A percentile compares a stretch with the other conserved stretches of the same genome.
Evolutionary conservation across 2,797 vertebrate species (phyloP).

Genomic region (Mormyrops attenuatus): DNA sequence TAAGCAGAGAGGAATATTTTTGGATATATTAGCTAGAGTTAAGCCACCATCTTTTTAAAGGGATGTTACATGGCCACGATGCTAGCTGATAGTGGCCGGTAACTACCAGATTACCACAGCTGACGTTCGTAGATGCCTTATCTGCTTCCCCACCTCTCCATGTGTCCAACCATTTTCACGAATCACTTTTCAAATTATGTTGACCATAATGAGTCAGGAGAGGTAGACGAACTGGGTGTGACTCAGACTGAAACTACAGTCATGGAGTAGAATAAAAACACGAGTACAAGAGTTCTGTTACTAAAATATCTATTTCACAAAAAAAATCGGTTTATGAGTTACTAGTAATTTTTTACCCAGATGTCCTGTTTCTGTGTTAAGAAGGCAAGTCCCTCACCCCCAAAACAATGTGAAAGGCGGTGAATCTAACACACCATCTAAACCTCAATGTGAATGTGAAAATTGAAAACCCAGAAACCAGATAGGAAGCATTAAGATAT

Average conservation of each 20-base stretch:
- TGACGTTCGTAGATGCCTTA: background rate
- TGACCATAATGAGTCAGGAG: background rate
- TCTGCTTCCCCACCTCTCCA: background rate
- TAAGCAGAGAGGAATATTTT: background rate
- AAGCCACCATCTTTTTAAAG: background rate
- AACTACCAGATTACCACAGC: background rate
- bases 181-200: background rate
- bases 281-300: background rate
- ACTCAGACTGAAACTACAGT: background rate
- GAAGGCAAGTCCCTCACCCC: background rate
- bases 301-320: background rate
- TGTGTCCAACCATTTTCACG: background rate
- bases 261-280: background rate
- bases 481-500: conserved; percentile 15
- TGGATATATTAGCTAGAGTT: background rate
- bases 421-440: background rate
- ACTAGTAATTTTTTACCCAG: background rate
- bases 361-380: background rate
- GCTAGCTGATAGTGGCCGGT: background rate
- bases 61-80: background rate
- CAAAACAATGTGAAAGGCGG: background rate
- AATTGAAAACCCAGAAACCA: conserved; percentile 1
- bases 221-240: background rate
- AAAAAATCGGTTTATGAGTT: background rate
- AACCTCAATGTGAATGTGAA: background rate